Evolutionary conservation across 2,113 vertebrate genomes (phyloP), one percentile per base, ranked within the genome.

Genomic region (Pterocles burchelli): DNA sequence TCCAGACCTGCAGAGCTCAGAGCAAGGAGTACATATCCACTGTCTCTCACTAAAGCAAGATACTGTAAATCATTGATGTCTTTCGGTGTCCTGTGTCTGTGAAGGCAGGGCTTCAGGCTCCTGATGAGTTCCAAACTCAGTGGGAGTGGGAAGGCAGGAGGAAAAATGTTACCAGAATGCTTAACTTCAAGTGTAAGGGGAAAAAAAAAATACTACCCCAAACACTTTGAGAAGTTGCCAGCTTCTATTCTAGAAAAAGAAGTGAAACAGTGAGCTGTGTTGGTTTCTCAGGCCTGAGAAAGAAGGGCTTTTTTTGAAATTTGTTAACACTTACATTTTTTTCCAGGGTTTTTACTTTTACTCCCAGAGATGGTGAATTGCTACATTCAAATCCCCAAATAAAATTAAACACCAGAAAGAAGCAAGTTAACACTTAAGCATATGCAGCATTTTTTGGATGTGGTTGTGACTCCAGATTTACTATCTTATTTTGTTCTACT

Each of bases 251-350:
- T 62, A 67, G 82, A 62, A 85, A 90, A 80, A 82, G 49, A 68
- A 88, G 25, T 45, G 0, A 20, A 75, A 33, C 34, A 17, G 17
- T 49, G 38, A 90, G 33, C 48, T 81, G 24, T 87, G 26, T 21
- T 94, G 36, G 15, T 85, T 96, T 93, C 82, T 88, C 33, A 86
- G 78, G 49, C 57, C 67, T 88, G 75, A 85, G 67, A 70, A 75
- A n/a, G 17, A 33, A 49, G 58, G 41, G 5, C 18, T n/a, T n/a
- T 43, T 48, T 45, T 51, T 28, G 8, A 14, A n/a, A 16, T 88
- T 51, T 94, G 13, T 54, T 52, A 41, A 46, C 2, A 4, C 72
- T 49, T 67, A 29, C 0, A 4, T 54, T 80, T 73, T 88, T 88
- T 82, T 45, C 16, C 22, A 59, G 11, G 9, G 9, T 26, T 91